Evolutionary conservation across 1,140 invertebrate species (phyloP).

Genomic region (Eriosoma lanigerum): DNA sequence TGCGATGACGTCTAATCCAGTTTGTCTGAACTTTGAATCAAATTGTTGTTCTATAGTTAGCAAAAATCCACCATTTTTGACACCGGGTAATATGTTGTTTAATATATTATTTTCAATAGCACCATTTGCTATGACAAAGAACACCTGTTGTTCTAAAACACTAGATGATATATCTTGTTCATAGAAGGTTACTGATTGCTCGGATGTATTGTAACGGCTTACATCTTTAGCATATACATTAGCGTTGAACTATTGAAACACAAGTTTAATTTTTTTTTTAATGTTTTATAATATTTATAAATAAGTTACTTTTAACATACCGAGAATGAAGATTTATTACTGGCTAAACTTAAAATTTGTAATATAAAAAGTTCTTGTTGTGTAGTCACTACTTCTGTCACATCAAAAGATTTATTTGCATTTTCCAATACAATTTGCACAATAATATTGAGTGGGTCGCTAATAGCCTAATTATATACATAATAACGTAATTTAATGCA

Average conservation of each 20-base stretch:
- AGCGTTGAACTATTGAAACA: background rate
- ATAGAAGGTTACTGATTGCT: background rate
- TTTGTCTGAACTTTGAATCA: conserved; percentile 17
- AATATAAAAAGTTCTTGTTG: conserved; percentile 28
- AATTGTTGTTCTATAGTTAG: conserved; percentile 27
- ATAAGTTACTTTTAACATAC: background rate
- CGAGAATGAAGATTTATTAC: background rate
- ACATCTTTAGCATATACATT: conserved; percentile 13
- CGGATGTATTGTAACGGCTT: background rate
- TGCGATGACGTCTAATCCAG: background rate
- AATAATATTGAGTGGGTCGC: conserved; percentile 21
- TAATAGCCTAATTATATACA: background rate
- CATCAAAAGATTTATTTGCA: background rate
- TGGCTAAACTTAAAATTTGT: conserved; percentile 13
- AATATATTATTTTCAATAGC: conserved; percentile 10
- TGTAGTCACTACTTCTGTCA: background rate
- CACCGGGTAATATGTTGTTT: conserved; percentile 18
- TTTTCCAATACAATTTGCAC: conserved; percentile 42
- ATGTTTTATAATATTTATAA: background rate
- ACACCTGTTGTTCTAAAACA: background rate
- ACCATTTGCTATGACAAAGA: background rate
- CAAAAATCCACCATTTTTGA: conserved; percentile 32
- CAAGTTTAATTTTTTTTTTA: no score
- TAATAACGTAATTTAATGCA: background rate
- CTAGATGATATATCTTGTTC: conserved; percentile 17